Percentiles rank a stretch among this genome's conserved stretches.
phyloP scores from a whole-genome alignment of 2,113 vertebrate species.

The Aphelocoma coerulescens region DNA sequence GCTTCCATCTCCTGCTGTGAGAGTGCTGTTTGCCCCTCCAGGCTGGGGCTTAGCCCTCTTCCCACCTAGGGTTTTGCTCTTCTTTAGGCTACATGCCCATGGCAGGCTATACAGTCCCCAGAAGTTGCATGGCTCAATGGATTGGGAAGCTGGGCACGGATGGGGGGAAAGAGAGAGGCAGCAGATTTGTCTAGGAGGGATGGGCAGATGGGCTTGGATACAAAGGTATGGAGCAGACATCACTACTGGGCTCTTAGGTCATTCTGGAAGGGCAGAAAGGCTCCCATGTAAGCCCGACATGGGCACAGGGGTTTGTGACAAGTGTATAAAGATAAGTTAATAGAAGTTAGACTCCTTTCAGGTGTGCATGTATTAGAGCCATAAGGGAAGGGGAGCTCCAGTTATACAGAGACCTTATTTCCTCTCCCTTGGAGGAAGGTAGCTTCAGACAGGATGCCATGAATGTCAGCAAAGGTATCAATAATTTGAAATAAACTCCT shows the following conservation, averaged over 20 bases:
- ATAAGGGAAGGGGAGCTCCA: not conserved
- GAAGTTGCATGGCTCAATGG: not conserved
- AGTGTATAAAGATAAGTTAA: not conserved
- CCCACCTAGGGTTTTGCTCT: not conserved
- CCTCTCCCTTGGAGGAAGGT: not conserved
- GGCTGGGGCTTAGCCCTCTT: not conserved
- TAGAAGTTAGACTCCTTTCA: not conserved
- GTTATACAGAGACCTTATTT: not conserved
- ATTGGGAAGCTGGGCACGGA: not conserved
- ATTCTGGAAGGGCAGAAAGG: not conserved
- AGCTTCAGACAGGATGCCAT: not conserved
- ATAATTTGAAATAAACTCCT: not conserved
- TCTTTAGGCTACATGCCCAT: accelerated
- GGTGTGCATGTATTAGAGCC: not conserved
- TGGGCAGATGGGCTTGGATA: not conserved
- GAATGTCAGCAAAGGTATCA: not conserved
- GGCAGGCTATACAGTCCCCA: not conserved
- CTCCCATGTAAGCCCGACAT: accelerated
- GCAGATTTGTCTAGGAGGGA: not conserved
- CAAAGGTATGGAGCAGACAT: not conserved
- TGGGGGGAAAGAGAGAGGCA: not conserved
- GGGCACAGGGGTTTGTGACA: not conserved
- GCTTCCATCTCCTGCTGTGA: not conserved
- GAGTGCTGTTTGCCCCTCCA: not conserved
- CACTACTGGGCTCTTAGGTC: not conserved